Conservation (phyloP, 2,797 vertebrate genomes). For the Fringilla coelebs region DNA sequence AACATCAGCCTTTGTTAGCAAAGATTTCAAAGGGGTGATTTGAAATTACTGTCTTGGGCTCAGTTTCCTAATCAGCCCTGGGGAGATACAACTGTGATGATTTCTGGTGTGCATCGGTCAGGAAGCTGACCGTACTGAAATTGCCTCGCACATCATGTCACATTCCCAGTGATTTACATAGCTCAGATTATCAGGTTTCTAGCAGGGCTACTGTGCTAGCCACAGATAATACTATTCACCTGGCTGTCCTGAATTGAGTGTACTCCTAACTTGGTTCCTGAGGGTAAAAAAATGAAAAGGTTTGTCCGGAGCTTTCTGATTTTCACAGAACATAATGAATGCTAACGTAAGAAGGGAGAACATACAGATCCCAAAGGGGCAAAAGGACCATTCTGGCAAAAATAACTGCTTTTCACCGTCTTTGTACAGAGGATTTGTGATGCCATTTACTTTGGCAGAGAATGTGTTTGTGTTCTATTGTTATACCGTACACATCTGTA, state of each 20-base stretch:
- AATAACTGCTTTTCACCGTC: not conserved
- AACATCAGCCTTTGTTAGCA: not conserved
- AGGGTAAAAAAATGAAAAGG: not conserved
- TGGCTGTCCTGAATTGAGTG: not conserved
- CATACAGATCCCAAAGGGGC: not conserved
- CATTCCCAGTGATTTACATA: not conserved
- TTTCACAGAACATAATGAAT: not conserved
- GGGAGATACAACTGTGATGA: not conserved
- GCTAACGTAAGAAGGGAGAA: not conserved
- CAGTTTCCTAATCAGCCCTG: not conserved
- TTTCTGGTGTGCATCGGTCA: not conserved
- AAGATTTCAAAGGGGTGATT: not conserved
- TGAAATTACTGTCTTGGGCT: not conserved
- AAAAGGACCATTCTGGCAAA: not conserved
- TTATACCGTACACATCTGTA: not conserved
- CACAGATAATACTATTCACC: not conserved
- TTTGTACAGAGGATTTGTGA: not conserved
- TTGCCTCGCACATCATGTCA: not conserved
- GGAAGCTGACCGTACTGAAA: not conserved
- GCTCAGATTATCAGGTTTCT: not conserved
- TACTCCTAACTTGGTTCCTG: not conserved
- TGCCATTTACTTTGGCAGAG: constrained; percentile 3
- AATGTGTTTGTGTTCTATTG: not conserved
- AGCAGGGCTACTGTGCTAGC: not conserved
- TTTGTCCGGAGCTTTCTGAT: not conserved